Evolutionary conservation across 1,140 invertebrate species (phyloP).

Genomic region (Zaprionus nigranus): DNA sequence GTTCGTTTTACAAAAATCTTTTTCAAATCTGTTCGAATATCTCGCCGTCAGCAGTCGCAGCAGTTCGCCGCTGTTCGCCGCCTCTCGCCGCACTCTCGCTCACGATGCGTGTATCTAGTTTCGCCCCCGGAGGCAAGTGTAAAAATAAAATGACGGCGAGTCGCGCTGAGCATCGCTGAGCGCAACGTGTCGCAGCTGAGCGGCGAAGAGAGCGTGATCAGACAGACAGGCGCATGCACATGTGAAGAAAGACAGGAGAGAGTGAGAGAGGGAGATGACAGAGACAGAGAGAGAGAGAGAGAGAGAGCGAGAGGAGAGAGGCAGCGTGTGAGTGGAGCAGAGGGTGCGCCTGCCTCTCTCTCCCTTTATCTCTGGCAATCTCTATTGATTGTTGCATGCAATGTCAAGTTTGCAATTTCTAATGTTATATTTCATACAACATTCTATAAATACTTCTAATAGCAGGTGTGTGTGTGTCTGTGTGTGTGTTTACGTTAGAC

Average conservation of each 20-base stretch:
- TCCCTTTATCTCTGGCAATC: slow-evolving; percentile 38
- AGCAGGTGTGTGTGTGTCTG: slow-evolving; percentile 52
- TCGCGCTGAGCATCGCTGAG: slow-evolving; percentile 33
- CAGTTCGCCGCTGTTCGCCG: not conserved
- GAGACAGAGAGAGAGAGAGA: slow-evolving; percentile 21
- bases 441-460: slow-evolving; percentile 49
- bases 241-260: slow-evolving; percentile 14
- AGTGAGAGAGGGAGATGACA: slow-evolving; percentile 25
- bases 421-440: slow-evolving; percentile 41
- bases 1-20: slow-evolving; percentile 61
- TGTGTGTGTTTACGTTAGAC: slow-evolving; percentile 23
- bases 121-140: slow-evolving; percentile 74
- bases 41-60: slow-evolving; percentile 8
- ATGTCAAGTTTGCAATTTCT: slow-evolving; percentile 53
- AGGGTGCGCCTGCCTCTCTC: slow-evolving; percentile 1
- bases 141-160: slow-evolving; percentile 74
- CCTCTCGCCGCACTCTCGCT: slow-evolving; percentile 12
- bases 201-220: slow-evolving; percentile 33
- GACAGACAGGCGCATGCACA: slow-evolving; percentile 15
- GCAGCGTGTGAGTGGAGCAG: not conserved
- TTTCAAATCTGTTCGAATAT: slow-evolving; percentile 67
- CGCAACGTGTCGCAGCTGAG: slow-evolving; percentile 34
- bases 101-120: slow-evolving; percentile 71
- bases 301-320: slow-evolving; percentile 19
- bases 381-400: slow-evolving; percentile 70